These are phyloP conservation scores for Ranitomeya variabilis DNA, from an alignment of 2,113 vertebrate genomes.

Conservation along the genomic window DNA sequence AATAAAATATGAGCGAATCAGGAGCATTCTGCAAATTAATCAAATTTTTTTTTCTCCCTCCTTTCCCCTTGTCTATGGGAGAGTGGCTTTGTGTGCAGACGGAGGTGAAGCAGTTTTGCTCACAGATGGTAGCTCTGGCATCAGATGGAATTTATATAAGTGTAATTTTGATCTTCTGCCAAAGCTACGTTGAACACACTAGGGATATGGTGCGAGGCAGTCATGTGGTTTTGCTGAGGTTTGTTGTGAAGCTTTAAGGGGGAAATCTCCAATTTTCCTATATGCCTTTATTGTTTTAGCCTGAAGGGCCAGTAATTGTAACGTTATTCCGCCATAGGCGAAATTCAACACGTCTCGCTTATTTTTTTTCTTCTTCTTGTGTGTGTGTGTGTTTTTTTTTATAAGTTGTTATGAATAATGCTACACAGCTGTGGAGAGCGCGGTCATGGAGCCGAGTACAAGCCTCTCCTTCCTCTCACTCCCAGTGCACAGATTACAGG, in stretches of 20 bases:
- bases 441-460: slow-evolving; percentile 74
- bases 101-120: slow-evolving; percentile 84
- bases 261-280: slow-evolving; percentile 68
- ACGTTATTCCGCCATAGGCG: slow-evolving; percentile 75
- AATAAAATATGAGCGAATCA: slow-evolving; percentile 94
- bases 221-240: slow-evolving; percentile 83
- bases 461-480: slow-evolving; percentile 70
- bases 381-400: not conserved
- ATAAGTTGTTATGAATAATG: slow-evolving; percentile 63
- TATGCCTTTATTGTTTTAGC: slow-evolving; percentile 78
- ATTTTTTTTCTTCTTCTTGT: slow-evolving; percentile 60
- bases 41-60: slow-evolving; percentile 67
- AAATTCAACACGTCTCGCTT: slow-evolving; percentile 73
- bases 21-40: slow-evolving; percentile 93
- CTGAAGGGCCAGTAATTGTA: slow-evolving; percentile 76
- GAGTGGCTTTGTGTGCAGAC: slow-evolving; percentile 84
- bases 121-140: slow-evolving; percentile 93
- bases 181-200: slow-evolving; percentile 83
- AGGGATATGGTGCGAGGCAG: slow-evolving; percentile 82
- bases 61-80: slow-evolving; percentile 82
- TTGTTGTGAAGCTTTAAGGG: slow-evolving; percentile 79
- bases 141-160: slow-evolving; percentile 96
- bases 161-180: slow-evolving; percentile 87
- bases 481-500: slow-evolving; percentile 70
- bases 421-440: slow-evolving; percentile 69